Evolutionary conservation across 2,797 vertebrate species (phyloP), one percentile per base, ranked within the genome.

Genomic region (Iguana delicatissima): DNA sequence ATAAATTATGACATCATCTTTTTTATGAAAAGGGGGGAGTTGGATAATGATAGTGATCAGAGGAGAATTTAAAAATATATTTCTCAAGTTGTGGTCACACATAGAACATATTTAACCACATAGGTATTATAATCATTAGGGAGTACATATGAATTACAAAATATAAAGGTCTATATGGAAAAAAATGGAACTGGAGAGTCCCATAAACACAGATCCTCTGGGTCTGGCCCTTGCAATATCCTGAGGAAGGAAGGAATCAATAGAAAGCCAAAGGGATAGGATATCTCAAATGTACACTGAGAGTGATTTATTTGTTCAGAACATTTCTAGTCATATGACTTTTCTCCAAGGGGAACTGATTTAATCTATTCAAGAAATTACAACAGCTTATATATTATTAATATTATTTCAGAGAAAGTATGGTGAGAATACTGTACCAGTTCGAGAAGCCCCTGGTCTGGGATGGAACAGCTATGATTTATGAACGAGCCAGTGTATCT

Each of bases 1-100:
- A 93, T 96, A 95, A 96, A 96, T 96, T 92, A 97, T 96, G 96
- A 97, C 93, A 95, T 97, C 97, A 97, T 80, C 42, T 91, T 91
- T 96, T 85, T 95, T 92, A 95, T 95, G 42, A 13, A n/a, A 12
- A 35, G 57, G 35, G 18, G 94, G 93, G 92, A 93, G 62, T 13
- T 38, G n/a, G 0, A 1, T 35, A 85, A 72, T 35, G 14, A 59
- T 67, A 73, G 52, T 42, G 82, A 4, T 74, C 9, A 6, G 14
- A 38, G 52, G 12, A 18, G 8, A 59, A 88, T 62, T 46, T 88
- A 92, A 87, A 50, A 85, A 79, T 89, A 42, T 57, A 46, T 85
- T 91, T 9, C 4, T 29, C 82, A 69, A 89, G 90, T 94, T 92
- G 2, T 85, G 10, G 74, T 92, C 74, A 73, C 26, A 69, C 85